phyloP scores from a whole-genome alignment of 2,113 vertebrate species.

The Engraulis encrasicolus region DNA sequence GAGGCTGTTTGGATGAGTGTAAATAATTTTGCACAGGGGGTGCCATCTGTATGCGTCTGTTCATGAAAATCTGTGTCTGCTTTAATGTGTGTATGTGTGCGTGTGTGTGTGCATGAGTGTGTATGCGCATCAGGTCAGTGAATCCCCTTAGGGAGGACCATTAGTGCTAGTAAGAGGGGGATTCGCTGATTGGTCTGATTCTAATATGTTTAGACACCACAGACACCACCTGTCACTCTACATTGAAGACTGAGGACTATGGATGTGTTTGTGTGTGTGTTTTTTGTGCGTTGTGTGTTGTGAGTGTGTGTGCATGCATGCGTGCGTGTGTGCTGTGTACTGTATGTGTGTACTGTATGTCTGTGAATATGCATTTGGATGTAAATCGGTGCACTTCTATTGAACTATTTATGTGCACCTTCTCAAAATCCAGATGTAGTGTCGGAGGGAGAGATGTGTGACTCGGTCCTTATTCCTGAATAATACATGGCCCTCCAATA shows the following conservation, averaged over 20 bases:
- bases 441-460: too few species aligned
- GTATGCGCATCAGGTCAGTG: not conserved
- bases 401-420: not conserved
- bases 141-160: not conserved
- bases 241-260: not conserved
- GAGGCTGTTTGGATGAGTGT: not conserved
- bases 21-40: not conserved
- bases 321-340: not conserved
- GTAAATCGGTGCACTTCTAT: not conserved
- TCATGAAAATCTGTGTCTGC: not conserved
- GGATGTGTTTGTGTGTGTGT: not conserved
- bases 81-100: not conserved
- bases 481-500: not conserved
- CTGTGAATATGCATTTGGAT: not conserved
- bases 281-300: too few species aligned
- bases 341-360: too few species aligned
- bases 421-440: too few species aligned
- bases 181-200: not conserved
- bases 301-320: not conserved
- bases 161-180: not conserved
- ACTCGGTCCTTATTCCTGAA: not conserved
- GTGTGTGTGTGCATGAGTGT: slow-evolving; percentile 21
- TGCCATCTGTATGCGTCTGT: not conserved
- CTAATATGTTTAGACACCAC: not conserved
- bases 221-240: slow-evolving; percentile 6